Evolutionary conservation across 2,113 vertebrate species (phyloP).

Genomic region (Rana temporaria): DNA sequence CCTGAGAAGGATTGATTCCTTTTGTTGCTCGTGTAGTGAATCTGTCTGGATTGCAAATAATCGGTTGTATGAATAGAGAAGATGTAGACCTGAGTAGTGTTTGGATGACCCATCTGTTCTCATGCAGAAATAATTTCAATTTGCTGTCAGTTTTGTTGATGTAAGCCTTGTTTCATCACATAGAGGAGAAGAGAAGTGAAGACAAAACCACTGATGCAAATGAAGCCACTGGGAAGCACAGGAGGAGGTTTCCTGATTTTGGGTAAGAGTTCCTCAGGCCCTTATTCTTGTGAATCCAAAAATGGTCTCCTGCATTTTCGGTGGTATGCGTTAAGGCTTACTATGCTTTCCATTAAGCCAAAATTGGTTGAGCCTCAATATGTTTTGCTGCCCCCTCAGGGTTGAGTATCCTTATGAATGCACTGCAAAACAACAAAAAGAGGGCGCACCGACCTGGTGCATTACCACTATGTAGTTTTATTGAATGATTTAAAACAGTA

Average conservation of each 20-base stretch:
- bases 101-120: neutral
- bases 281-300: too few species aligned
- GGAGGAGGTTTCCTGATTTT: conserved; percentile 91
- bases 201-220: conserved; percentile 71
- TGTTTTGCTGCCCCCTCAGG: too few species aligned
- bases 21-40: neutral
- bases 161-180: neutral
- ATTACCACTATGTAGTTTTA: too few species aligned
- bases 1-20: too few species aligned
- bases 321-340: too few species aligned
- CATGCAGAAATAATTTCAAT: neutral
- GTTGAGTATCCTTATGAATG: too few species aligned
- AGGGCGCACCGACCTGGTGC: too few species aligned
- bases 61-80: neutral
- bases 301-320: too few species aligned
- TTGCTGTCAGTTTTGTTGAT: neutral
- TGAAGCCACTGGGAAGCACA: conserved; percentile 82
- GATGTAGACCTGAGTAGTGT: neutral
- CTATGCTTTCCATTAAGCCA: too few species aligned
- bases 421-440: too few species aligned
- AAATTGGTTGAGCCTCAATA: too few species aligned
- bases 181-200: conserved; percentile 75
- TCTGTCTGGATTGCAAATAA: neutral
- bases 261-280: conserved; percentile 69
- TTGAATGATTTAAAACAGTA: too few species aligned